Percentiles rank a stretch among this genome's conserved stretches.
Evolutionary conservation across 2,797 vertebrate species (phyloP).

Genomic region (Varecia variegata): DNA sequence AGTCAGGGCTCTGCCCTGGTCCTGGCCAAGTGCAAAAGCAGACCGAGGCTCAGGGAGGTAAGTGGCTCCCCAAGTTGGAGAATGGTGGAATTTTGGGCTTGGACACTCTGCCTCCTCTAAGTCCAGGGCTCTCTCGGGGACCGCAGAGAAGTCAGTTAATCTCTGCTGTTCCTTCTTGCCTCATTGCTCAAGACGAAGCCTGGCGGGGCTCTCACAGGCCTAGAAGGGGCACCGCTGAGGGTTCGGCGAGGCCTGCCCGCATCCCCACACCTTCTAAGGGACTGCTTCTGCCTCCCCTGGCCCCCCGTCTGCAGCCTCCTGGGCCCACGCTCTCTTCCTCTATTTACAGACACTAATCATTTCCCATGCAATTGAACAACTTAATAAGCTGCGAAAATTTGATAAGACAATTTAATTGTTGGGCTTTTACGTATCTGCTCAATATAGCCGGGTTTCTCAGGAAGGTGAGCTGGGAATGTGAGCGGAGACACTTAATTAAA

Average conservation of each 20-base stretch:
- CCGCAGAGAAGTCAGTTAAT: neutral
- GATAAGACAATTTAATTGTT: constrained; percentile 83
- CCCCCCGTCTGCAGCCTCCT: constrained; percentile 44
- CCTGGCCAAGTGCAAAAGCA: too few species aligned
- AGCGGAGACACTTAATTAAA: constrained; percentile 72
- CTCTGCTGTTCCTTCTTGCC: neutral
- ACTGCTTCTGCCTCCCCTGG: neutral
- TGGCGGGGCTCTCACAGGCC: neutral
- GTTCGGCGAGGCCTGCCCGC: neutral
- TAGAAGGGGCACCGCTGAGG: neutral
- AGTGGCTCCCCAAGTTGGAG: neutral
- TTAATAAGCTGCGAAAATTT: constrained; percentile 81
- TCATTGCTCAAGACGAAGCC: neutral
- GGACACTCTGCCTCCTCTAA: neutral
- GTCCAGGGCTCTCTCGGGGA: neutral
- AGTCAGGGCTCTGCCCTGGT: neutral
- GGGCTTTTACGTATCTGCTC: constrained; percentile 70
- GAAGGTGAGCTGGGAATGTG: constrained; percentile 63
- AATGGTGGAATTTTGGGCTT: neutral
- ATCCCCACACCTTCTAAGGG: neutral
- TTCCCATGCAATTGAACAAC: constrained; percentile 76
- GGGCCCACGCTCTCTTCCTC: constrained; percentile 56
- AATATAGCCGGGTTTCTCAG: constrained; percentile 68
- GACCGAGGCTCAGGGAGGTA: neutral
- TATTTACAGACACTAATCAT: constrained; percentile 78